These are phyloP conservation scores for Callimorpha dominula DNA, from an alignment of 2,888 invertebrate species.

Conservation along the genomic window DNA sequence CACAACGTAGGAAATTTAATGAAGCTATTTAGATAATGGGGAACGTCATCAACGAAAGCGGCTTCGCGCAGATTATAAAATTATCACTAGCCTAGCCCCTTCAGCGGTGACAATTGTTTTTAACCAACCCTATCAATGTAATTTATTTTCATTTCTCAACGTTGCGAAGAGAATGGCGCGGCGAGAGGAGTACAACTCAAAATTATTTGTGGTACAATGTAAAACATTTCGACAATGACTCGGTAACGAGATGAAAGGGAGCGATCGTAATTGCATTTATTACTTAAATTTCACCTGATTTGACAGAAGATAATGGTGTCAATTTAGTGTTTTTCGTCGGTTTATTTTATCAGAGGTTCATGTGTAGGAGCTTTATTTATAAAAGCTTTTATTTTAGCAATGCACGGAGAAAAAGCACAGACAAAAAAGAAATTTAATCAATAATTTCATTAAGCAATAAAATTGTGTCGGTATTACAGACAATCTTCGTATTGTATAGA, in stretches of 20 bases:
- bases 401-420: not conserved
- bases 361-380: not conserved
- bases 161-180: conserved; percentile 21
- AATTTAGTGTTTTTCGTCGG: not conserved
- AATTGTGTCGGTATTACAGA: too few species aligned
- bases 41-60: conserved; percentile 60
- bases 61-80: conserved; percentile 60
- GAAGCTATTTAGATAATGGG: conserved; percentile 73
- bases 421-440: too few species aligned
- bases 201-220: conserved; percentile 29
- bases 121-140: conserved; percentile 50
- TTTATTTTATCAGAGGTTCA: not conserved
- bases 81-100: conserved; percentile 59
- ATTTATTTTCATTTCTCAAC: conserved; percentile 49
- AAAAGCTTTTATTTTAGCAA: not conserved
- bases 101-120: conserved; percentile 58
- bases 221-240: conserved; percentile 25
- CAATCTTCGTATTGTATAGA: too few species aligned
- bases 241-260: conserved; percentile 24
- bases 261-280: conserved; percentile 23
- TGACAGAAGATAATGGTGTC: conserved; percentile 3
- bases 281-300: conserved; percentile 16
- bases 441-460: too few species aligned
- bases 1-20: conserved; percentile 56
- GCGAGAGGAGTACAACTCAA: conserved; percentile 6